Conservation (phyloP, 2,113 vertebrate genomes). For the Perca flavescens region DNA sequence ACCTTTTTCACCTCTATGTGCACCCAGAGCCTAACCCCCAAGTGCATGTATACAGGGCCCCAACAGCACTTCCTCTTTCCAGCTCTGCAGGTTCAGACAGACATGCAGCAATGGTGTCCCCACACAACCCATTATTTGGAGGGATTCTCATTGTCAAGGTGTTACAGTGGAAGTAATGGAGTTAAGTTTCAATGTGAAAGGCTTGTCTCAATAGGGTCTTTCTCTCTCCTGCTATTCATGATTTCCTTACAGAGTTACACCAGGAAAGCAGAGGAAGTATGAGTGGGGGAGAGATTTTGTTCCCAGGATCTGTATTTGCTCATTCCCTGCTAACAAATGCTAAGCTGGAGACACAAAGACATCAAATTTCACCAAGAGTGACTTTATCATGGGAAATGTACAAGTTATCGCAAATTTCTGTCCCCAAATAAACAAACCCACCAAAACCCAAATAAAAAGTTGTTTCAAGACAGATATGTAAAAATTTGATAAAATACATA, state of each 20-base stretch:
- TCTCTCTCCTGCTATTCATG: constrained; percentile 69
- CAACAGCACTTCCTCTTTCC: too few species aligned
- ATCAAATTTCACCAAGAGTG: constrained; percentile 24
- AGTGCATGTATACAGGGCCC: too few species aligned
- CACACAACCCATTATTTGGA: constrained; percentile 75
- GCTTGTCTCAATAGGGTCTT: constrained; percentile 66
- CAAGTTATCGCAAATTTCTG: not conserved
- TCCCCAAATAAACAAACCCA: not conserved
- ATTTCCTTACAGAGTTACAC: constrained; percentile 78
- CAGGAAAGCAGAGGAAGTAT: constrained; percentile 18
- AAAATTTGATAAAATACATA: too few species aligned
- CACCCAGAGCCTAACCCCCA: too few species aligned
- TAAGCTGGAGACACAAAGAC: constrained; percentile 14
- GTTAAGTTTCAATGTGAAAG: constrained; percentile 79
- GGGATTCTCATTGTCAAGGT: constrained; percentile 74
- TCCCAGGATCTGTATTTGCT: constrained; percentile 67
- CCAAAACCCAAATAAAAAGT: too few species aligned
- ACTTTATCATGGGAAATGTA: not conserved
- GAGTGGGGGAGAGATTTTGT: constrained; percentile 35
- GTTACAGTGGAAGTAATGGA: constrained; percentile 69
- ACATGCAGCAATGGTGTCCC: constrained; percentile 74
- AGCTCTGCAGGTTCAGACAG: too few species aligned
- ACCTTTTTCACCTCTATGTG: too few species aligned
- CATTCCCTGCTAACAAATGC: constrained; percentile 37
- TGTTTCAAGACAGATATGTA: not conserved